phyloP scores from a whole-genome alignment of 2,113 vertebrate genomes.

The Odontesthes bonariensis region DNA sequence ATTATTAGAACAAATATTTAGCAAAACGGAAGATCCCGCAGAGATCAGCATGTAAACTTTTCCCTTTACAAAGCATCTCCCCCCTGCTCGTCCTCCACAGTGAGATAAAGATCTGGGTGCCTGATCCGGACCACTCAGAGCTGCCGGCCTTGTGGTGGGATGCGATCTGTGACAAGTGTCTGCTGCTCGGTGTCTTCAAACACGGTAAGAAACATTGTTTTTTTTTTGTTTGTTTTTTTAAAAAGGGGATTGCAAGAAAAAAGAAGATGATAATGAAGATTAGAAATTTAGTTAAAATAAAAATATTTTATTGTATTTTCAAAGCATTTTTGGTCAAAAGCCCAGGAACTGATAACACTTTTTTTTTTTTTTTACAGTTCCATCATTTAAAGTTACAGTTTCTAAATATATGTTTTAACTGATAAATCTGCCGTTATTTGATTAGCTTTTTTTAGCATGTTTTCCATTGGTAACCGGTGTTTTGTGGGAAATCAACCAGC shows the following conservation, averaged over 20 bases:
- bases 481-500: conserved; percentile 34
- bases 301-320: not conserved
- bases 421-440: not conserved
- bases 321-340: too few species aligned
- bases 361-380: not conserved
- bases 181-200: conserved; percentile 95
- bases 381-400: too few species aligned
- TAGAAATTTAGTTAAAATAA: not conserved
- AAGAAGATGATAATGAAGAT: not conserved
- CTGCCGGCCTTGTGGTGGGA: conserved; percentile 98
- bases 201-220: conserved; percentile 86
- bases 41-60: not conserved
- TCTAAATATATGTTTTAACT: not conserved
- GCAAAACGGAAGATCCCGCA: not conserved
- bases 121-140: conserved; percentile 95
- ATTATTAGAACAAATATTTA: not conserved
- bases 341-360: too few species aligned
- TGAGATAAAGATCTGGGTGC: conserved; percentile 96
- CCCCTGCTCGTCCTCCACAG: conserved; percentile 73
- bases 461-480: not conserved
- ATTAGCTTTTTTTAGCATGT: not conserved
- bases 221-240: not conserved
- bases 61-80: not conserved
- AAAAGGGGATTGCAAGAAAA: too few species aligned
- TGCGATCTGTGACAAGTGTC: conserved; percentile 92